Evolutionary conservation across 1,140 invertebrate genomes (phyloP).

Genomic region (Brachionus rotundiformis): DNA sequence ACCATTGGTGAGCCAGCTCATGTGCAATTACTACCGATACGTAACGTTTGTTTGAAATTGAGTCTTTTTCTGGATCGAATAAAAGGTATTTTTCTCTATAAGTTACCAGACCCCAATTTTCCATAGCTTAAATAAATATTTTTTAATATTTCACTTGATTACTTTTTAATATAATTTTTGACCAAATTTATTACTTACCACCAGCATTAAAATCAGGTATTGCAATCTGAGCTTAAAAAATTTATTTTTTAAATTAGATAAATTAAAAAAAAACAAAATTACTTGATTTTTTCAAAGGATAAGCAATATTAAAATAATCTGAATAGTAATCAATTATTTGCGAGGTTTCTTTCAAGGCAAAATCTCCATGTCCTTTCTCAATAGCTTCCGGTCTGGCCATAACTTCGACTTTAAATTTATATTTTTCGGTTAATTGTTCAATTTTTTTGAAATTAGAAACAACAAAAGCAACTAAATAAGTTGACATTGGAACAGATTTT

Average conservation of each 20-base stretch:
- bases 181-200: not conserved
- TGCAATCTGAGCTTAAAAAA: slow-evolving; percentile 14
- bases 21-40: slow-evolving; percentile 82
- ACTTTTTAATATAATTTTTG: too few species aligned
- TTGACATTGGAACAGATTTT: slow-evolving; percentile 76
- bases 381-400: slow-evolving; percentile 31
- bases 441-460: slow-evolving; percentile 44
- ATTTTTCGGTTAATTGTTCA: not conserved
- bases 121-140: slow-evolving; percentile 72
- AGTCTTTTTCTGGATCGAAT: slow-evolving; percentile 72
- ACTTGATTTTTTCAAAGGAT: slow-evolving; percentile 55
- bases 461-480: slow-evolving; percentile 73
- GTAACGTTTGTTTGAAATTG: slow-evolving; percentile 77
- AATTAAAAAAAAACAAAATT: not conserved
- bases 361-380: not conserved
- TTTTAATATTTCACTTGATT: too few species aligned
- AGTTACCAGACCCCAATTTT: slow-evolving; percentile 72
- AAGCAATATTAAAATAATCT: not conserved
- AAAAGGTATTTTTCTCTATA: slow-evolving; percentile 64
- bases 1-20: slow-evolving; percentile 60
- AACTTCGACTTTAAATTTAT: slow-evolving; percentile 9
- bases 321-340: slow-evolving; percentile 1
- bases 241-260: not conserved
- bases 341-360: slow-evolving; percentile 8
- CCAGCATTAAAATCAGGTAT: slow-evolving; percentile 22